Percentiles rank a stretch among this genome's conserved stretches.
phyloP scores from a whole-genome alignment of 2,888 invertebrate species.

The Pristionchus arcanus region DNA sequence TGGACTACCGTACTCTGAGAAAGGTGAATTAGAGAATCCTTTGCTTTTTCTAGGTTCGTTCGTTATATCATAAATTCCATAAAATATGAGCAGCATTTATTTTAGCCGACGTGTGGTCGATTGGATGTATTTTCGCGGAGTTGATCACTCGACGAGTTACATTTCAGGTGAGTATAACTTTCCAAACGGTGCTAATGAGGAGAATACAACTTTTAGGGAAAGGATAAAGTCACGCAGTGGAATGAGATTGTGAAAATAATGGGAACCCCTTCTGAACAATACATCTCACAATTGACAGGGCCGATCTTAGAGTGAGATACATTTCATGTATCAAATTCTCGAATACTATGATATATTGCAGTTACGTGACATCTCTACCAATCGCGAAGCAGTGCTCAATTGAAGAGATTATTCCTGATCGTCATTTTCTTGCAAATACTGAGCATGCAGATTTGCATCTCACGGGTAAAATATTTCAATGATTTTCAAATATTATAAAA shows the following conservation, averaged over 20 bases:
- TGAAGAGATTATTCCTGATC: not conserved
- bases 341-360: too few species aligned
- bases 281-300: not conserved
- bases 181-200: not conserved
- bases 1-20: slow-evolving; percentile 97
- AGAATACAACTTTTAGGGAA: not conserved
- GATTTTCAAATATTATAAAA: too few species aligned
- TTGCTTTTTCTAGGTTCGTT: too few species aligned
- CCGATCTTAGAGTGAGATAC: not conserved
- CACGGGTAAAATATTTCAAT: too few species aligned
- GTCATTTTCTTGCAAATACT: not conserved
- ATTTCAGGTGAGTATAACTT: slow-evolving; percentile 90
- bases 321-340: not conserved
- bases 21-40: too few species aligned
- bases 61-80: too few species aligned
- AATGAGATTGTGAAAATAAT: not conserved
- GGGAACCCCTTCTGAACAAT: not conserved
- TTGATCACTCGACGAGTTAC: slow-evolving; percentile 98
- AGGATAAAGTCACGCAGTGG: not conserved
- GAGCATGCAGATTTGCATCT: not conserved
- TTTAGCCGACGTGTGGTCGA: slow-evolving; percentile 76
- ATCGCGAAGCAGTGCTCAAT: not conserved
- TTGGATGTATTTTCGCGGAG: slow-evolving; percentile 96
- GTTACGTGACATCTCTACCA: not conserved
- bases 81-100: too few species aligned